Base-by-base conservation (phyloP, 2,797 vertebrate genomes). In the Sternotherus odoratus region DNA sequence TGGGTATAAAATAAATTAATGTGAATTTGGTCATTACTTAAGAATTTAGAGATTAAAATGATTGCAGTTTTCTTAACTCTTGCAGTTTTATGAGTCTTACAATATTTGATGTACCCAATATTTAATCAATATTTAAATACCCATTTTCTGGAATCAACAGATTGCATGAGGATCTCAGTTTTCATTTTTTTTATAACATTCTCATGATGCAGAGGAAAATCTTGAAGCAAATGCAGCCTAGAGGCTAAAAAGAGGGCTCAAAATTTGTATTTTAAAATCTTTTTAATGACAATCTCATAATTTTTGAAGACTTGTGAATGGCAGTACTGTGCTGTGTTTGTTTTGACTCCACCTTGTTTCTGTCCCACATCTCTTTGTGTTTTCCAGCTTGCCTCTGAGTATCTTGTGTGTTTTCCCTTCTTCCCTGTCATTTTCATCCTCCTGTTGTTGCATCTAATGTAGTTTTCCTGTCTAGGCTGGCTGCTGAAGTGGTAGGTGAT, bases 161-260 rank as follows among this genome's bases (percentile, higher is more conserved):
- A 86, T 85, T 82, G 36, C 24, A 4, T 83, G 54, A 69, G n/a
- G 85, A 93, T 56, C 4, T 91, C n/a, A 87, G 16, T 6, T 85
- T 91, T 83, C 77, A 28, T 17, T 80, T 69, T 23, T 33, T 57
- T 36, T n/a, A 21, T 21, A 36, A 39, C 21, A 6, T 69, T 69
- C 17, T 69, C n/a, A 23, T 39, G 66, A 24, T 23, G 16, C 33
- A 63, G 30, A 33, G 30, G 33, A 17, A 53, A 50, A 91, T 75
- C 2, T 39, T 33, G 23, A 51, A 87, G 1, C 2, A 46, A 57
- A 1, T 83, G 2, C 5, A 77, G 78, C 50, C 3, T 49, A 86
- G 60, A 77, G 24, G 0, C 1, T 36, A 33, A 23, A 24, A 86
- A 60, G 1, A 69, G 5, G 75, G 1, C 46, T 75, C 48, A 63